phyloP scores from a whole-genome alignment of 2,888 invertebrate species.

The Isoperla grammatica region DNA sequence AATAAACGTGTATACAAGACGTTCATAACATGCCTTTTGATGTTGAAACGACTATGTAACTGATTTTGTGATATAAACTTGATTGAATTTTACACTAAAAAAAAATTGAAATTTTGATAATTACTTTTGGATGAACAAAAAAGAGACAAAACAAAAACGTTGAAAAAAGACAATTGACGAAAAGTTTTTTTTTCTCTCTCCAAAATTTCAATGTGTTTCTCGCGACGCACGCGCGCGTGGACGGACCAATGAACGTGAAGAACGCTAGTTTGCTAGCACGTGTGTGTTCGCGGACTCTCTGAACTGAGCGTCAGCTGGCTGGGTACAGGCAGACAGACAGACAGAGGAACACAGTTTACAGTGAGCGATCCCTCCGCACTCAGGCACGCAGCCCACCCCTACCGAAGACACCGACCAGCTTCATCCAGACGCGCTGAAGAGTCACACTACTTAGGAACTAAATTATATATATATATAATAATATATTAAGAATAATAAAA shows the following conservation, averaged over 20 bases:
- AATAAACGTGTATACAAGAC: too few relatives aligned
- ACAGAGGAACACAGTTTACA: constrained; percentile 27
- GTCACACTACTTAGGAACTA: constrained; percentile 16
- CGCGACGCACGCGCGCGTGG: background rate
- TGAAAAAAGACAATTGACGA: constrained; percentile 7
- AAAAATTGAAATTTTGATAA: constrained; percentile 31
- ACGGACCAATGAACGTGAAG: background rate
- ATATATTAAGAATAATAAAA: constrained; percentile 16
- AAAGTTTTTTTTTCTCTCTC: constrained; percentile 8
- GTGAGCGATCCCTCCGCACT: constrained; percentile 8
- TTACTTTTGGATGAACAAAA: constrained; percentile 29
- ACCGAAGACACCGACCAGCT: constrained; percentile 12
- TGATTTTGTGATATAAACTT: constrained; percentile 32
- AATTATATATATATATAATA: constrained; percentile 13
- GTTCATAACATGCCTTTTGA: constrained; percentile 26
- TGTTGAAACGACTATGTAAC: constrained; percentile 32
- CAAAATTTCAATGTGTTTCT: constrained; percentile 13
- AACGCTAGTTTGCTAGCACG: too few relatives aligned
- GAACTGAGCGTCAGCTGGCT: constrained; percentile 2
- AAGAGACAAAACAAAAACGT: constrained; percentile 16
- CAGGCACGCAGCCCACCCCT: constrained; percentile 13
- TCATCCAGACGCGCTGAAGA: too few relatives aligned
- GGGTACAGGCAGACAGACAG: background rate
- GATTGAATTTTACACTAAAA: constrained; percentile 32
- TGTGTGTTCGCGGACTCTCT: background rate